Percentiles rank a stretch among this genome's conserved stretches.
Evolutionary conservation across 2,888 invertebrate species (phyloP).

Genomic region (Portevinia maculata): DNA sequence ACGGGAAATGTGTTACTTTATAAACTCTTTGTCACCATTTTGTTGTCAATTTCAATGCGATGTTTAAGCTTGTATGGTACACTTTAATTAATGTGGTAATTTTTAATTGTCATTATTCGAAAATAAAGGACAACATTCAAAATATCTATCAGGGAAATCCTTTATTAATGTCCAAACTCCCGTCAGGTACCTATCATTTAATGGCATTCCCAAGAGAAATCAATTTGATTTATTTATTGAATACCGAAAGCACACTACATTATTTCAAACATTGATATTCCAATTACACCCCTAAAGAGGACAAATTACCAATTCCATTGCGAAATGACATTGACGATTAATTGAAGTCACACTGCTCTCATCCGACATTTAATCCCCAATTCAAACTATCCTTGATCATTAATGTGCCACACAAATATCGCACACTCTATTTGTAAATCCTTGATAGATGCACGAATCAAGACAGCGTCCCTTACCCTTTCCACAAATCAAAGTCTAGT

Average conservation of each 20-base stretch:
- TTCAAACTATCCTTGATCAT: background rate
- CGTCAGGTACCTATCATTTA: conserved; percentile 50
- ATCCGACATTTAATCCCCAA: conserved; percentile 2
- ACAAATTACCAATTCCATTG: conserved; percentile 33
- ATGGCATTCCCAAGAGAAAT: conserved; percentile 45
- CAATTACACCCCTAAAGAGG: conserved; percentile 16
- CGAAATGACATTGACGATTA: conserved; percentile 36
- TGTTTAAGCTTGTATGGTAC: too few relatives aligned
- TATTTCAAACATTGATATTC: background rate
- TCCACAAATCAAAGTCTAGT: conserved; percentile 32
- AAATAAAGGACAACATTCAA: too few relatives aligned
- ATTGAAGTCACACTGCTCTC: conserved; percentile 25
- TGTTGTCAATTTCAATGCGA: too few relatives aligned
- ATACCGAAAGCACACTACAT: conserved; percentile 21
- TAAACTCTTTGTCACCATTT: too few relatives aligned
- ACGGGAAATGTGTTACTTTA: too few relatives aligned
- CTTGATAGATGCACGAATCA: conserved; percentile 28
- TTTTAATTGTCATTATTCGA: too few relatives aligned
- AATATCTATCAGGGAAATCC: too few relatives aligned
- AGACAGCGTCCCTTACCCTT: background rate
- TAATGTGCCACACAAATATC: background rate
- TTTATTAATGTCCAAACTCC: conserved; percentile 26
- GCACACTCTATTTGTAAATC: conserved; percentile 18
- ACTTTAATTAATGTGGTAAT: too few relatives aligned
- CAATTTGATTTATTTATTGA: conserved; percentile 49